phyloP scores from a whole-genome alignment of 2,113 vertebrate genomes.

The Boulengeromyrus knoepffleri region DNA sequence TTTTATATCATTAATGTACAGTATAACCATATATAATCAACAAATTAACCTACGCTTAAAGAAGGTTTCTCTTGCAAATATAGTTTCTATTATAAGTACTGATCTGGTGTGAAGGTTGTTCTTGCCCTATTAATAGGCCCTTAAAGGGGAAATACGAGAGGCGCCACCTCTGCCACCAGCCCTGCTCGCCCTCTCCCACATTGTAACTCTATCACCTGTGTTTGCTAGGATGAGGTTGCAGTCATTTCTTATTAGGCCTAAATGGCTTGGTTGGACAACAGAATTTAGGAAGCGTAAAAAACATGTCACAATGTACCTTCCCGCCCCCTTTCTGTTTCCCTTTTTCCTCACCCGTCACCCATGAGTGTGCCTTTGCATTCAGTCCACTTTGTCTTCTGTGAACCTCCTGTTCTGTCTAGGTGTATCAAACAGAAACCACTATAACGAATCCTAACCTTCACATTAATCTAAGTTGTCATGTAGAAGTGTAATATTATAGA shows the following conservation, averaged over 20 bases:
- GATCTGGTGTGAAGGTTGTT: slow-evolving; percentile 48
- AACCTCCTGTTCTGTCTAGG: neutral
- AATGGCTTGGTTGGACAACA: neutral
- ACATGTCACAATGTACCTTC: neutral
- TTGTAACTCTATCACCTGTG: neutral
- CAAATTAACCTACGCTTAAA: neutral
- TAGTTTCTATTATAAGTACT: slow-evolving; percentile 48
- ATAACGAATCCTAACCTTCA: slow-evolving; percentile 39
- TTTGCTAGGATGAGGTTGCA: neutral
- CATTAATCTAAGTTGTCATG: neutral
- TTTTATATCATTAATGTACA: neutral
- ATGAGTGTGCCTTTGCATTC: neutral
- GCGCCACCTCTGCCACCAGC: slow-evolving; percentile 25
- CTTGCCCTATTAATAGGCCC: slow-evolving; percentile 56
- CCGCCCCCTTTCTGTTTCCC: neutral
- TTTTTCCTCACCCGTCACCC: neutral
- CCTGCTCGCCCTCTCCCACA: slow-evolving; percentile 23
- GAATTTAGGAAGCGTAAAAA: neutral
- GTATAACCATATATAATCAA: neutral
- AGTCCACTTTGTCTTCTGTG: neutral
- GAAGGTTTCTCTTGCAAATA: slow-evolving; percentile 27
- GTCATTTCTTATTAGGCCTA: neutral
- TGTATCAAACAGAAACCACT: slow-evolving; percentile 38
- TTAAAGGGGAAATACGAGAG: slow-evolving; percentile 57
- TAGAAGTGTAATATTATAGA: neutral